Conservation (phyloP, 2,797 vertebrate genomes). For the Anas bernieri region DNA sequence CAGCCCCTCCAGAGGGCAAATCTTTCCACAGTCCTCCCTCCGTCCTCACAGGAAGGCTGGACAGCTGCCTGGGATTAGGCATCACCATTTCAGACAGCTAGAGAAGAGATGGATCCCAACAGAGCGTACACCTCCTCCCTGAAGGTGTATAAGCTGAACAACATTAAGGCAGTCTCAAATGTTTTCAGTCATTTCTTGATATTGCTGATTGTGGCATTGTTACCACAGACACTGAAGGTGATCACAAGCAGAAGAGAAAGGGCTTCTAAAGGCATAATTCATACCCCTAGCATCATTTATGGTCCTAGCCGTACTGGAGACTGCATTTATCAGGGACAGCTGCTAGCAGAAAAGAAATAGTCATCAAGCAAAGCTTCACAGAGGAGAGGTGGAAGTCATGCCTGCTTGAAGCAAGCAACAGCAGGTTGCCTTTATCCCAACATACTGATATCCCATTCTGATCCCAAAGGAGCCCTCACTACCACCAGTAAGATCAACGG, state of each 20-base stretch:
- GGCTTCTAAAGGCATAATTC: background rate
- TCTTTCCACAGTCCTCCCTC: background rate
- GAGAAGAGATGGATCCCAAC: background rate
- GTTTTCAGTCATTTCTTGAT: background rate
- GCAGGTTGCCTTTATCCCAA: background rate
- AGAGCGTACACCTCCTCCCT: background rate
- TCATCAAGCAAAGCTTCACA: background rate
- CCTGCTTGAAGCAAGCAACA: background rate
- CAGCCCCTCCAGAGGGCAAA: background rate
- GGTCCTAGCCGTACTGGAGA: constrained; percentile 4
- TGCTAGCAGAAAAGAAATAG: background rate
- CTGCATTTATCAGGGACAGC: background rate
- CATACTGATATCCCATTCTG: background rate
- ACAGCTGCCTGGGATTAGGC: background rate
- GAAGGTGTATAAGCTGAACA: background rate
- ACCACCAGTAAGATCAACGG: background rate
- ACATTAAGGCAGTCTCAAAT: background rate
- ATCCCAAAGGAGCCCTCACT: background rate
- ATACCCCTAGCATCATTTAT: background rate
- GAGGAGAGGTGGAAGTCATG: background rate
- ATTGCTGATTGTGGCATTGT: background rate
- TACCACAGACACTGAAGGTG: background rate
- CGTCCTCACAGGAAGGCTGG: background rate
- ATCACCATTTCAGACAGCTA: background rate
- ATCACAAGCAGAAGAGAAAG: background rate